Conservation (phyloP, 1,140 invertebrate genomes). For the Procambarus clarkii region DNA sequence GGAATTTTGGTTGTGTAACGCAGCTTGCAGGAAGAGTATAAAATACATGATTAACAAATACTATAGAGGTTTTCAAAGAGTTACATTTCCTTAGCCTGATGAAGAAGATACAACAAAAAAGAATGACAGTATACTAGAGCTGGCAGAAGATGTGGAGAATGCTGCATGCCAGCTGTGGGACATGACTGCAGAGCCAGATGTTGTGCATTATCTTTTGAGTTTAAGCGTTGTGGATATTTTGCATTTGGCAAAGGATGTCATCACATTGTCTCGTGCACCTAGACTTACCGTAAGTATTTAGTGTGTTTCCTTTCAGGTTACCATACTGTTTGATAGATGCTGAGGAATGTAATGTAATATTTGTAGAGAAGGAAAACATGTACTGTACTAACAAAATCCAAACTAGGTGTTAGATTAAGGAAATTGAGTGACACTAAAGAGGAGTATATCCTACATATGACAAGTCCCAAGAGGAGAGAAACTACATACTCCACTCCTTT, state of each 20-base stretch:
- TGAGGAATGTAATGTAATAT: too few species aligned
- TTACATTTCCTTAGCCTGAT: background rate
- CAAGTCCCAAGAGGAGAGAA: too few species aligned
- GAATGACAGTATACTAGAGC: conserved; percentile 25
- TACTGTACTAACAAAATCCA: too few species aligned
- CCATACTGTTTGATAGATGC: too few species aligned
- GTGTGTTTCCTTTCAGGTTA: background rate
- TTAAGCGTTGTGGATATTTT: conserved; percentile 50
- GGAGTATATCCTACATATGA: too few species aligned
- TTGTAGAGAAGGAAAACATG: too few species aligned
- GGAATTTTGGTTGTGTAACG: too few species aligned
- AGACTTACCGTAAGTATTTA: conserved; percentile 53
- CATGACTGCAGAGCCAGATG: conserved; percentile 65
- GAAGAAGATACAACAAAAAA: background rate
- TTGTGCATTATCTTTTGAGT: conserved; percentile 44
- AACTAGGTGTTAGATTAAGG: too few species aligned
- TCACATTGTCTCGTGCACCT: conserved; percentile 54
- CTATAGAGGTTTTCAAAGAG: background rate
- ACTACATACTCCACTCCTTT: too few species aligned
- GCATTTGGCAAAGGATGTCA: conserved; percentile 60
- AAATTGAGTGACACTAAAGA: too few species aligned
- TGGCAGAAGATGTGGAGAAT: conserved; percentile 61
- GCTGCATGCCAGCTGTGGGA: conserved; percentile 70
- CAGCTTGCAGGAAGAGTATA: too few species aligned
- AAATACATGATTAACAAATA: too few species aligned